Conservation (phyloP, 2,113 vertebrate species). For the Chaetops frenatus region DNA sequence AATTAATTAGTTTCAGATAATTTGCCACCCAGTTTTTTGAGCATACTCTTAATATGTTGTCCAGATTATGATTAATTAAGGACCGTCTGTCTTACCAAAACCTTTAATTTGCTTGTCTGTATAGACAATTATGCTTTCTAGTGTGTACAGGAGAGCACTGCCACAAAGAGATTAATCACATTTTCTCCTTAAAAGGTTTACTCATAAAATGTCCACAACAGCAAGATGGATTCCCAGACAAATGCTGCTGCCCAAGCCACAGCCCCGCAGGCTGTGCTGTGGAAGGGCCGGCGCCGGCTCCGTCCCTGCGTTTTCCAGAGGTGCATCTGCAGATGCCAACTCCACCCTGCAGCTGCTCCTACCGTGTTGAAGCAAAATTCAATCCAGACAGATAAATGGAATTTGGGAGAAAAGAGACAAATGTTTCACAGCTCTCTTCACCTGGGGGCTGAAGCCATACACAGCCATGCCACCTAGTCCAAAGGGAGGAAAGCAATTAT, state of each 20-base stretch:
- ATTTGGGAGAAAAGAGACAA: neutral
- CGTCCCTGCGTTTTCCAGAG: neutral
- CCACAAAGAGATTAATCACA: slow-evolving; percentile 9
- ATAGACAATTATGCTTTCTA: neutral
- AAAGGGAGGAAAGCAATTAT: neutral
- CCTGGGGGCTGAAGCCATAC: neutral
- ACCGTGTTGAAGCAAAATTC: neutral
- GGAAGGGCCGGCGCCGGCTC: neutral
- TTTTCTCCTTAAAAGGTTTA: neutral
- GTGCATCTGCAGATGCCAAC: neutral
- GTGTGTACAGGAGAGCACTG: neutral
- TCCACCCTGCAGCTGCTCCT: slow-evolving; percentile 44
- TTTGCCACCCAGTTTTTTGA: neutral
- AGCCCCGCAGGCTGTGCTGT: accelerated
- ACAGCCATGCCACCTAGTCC: neutral
- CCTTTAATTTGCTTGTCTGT: slow-evolving; percentile 37
- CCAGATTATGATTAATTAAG: slow-evolving; percentile 19
- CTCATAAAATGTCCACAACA: neutral
- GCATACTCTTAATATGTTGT: neutral
- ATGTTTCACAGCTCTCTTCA: slow-evolving; percentile 7
- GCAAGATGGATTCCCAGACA: neutral
- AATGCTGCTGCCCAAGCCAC: neutral
- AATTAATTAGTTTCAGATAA: slow-evolving; percentile 32
- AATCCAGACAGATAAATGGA: slow-evolving; percentile 16
- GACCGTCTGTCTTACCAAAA: neutral